Percentiles rank a stretch among this genome's conserved stretches.
Evolutionary conservation across 2,888 invertebrate species (phyloP).

Genomic region (Campoplex nolae): DNA sequence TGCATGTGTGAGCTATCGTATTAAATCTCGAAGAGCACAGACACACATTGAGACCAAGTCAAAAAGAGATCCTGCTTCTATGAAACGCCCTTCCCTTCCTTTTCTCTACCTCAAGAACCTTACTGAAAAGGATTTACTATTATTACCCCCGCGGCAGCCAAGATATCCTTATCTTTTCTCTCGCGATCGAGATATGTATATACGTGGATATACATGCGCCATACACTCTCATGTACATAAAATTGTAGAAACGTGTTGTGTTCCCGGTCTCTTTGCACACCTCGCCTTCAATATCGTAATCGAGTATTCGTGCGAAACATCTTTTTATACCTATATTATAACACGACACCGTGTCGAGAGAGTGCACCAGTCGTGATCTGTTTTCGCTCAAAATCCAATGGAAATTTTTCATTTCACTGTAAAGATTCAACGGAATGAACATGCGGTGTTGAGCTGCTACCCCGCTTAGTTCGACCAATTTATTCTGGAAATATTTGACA

Average conservation of each 20-base stretch:
- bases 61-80: constrained; percentile 17
- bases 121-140: constrained; percentile 50
- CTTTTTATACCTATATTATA: not conserved
- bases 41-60: not conserved
- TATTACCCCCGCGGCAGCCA: constrained; percentile 34
- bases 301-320: not conserved
- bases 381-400: not conserved
- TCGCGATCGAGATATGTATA: not conserved
- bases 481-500: not conserved
- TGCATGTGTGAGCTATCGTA: too few species aligned
- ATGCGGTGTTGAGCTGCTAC: too few species aligned
- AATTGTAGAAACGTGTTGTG: not conserved
- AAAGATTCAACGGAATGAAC: not conserved
- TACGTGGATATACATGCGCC: not conserved
- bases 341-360: not conserved
- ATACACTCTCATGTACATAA: not conserved
- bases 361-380: not conserved
- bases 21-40: too few species aligned
- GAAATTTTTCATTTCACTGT: too few species aligned
- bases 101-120: not conserved
- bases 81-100: constrained; percentile 6
- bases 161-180: constrained; percentile 39
- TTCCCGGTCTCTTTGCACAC: not conserved
- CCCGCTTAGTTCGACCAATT: not conserved
- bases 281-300: not conserved